phyloP scores from a whole-genome alignment of 2,113 vertebrate genomes.

The Xiphorhynchus elegans region DNA sequence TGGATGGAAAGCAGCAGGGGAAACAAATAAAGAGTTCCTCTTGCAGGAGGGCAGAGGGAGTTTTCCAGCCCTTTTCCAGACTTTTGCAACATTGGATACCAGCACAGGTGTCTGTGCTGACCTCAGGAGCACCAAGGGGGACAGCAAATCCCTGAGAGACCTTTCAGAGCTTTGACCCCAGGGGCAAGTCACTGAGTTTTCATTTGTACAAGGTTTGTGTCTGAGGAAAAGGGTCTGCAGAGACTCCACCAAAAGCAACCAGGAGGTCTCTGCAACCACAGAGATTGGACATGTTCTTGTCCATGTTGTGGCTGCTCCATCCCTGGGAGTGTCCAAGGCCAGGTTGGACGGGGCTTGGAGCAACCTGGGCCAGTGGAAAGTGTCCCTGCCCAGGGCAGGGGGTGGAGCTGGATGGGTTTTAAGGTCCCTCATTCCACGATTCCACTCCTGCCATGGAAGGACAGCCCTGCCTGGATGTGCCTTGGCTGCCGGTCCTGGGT shows the following conservation, averaged over 20 bases:
- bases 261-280: background rate
- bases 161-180: fast-evolving
- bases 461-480: background rate
- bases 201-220: background rate
- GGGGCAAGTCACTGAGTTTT: background rate
- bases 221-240: background rate
- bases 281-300: background rate
- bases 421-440: background rate
- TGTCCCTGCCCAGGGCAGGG: background rate
- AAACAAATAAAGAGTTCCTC: background rate
- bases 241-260: background rate
- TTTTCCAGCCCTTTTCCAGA: background rate
- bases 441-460: fast-evolving
- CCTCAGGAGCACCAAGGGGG: background rate
- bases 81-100: background rate
- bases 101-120: background rate
- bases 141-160: background rate
- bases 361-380: fast-evolving
- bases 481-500: fast-evolving
- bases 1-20: background rate
- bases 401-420: fast-evolving
- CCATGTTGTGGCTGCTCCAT: background rate
- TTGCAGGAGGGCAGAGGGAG: background rate
- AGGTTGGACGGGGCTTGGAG: background rate
- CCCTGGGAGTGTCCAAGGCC: background rate